A percentile compares a stretch with the other conserved stretches of the same genome.
phyloP scores from a whole-genome alignment of 2,797 vertebrate genomes.

The Chloroceryle inda region DNA sequence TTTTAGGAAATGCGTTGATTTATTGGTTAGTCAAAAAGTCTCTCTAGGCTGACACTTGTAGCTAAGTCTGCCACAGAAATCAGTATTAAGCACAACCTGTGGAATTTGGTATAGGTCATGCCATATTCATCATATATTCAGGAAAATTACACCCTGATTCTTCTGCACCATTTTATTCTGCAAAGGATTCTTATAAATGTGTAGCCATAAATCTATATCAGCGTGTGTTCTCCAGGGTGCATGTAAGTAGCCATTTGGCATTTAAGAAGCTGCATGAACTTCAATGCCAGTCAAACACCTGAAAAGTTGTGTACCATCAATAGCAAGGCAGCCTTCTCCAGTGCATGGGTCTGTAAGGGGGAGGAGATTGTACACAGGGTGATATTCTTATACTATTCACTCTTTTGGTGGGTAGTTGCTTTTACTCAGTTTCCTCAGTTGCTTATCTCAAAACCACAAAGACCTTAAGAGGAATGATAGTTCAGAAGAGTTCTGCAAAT shows the following conservation, averaged over 20 bases:
- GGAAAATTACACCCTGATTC: not conserved
- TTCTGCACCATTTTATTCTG: not conserved
- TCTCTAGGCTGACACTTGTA: not conserved
- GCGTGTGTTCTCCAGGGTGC: rapidly evolving
- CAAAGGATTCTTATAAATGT: not conserved
- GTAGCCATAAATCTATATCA: not conserved
- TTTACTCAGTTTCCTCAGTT: constrained; percentile 54
- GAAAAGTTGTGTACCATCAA: not conserved
- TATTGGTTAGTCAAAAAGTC: not conserved
- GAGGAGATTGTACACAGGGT: not conserved
- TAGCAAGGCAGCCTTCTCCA: not conserved
- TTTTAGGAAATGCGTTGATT: not conserved
- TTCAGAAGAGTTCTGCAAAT: constrained; percentile 28
- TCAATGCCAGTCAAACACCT: not conserved
- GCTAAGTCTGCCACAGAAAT: not conserved
- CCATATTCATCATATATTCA: not conserved
- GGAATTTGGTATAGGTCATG: not conserved
- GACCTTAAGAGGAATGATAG: not conserved
- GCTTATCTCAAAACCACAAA: constrained; percentile 59
- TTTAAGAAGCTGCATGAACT: not conserved
- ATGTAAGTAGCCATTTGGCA: not conserved
- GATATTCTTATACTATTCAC: not conserved
- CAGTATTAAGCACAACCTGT: not conserved
- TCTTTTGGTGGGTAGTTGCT: not conserved
- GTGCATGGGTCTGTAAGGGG: not conserved